phyloP scores from a whole-genome alignment of 1,140 invertebrate genomes.

The Yoshiicerus persimilis region DNA sequence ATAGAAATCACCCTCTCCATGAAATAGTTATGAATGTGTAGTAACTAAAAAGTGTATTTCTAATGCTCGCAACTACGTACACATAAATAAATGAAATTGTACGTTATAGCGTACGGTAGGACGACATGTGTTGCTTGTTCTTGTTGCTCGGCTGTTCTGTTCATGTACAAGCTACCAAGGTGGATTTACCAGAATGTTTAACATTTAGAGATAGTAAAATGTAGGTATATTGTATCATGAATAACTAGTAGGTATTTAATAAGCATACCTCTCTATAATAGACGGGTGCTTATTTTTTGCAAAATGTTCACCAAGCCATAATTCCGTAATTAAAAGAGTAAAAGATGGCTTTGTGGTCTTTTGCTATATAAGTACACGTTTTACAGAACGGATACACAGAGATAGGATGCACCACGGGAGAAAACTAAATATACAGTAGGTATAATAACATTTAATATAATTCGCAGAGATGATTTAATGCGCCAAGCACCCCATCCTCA shows the following conservation, averaged over 20 bases:
- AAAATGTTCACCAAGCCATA: constrained; percentile 40
- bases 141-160: neutral
- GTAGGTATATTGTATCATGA: neutral
- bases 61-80: no score
- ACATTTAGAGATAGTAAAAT: neutral
- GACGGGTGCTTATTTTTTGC: constrained; percentile 22
- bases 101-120: neutral
- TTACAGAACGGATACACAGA: neutral
- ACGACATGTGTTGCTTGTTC: neutral
- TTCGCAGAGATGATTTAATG: constrained; percentile 2
- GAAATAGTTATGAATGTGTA: neutral
- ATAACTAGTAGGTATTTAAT: neutral
- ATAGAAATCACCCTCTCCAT: neutral
- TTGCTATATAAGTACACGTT: neutral
- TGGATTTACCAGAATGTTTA: neutral
- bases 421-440: neutral
- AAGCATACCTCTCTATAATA: neutral
- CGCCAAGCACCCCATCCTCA: neutral
- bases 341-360: neutral
- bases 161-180: neutral
- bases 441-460: neutral
- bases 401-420: neutral
- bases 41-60: neutral
- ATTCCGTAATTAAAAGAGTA: constrained; percentile 33
- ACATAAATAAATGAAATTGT: neutral